A percentile compares a stretch with the other conserved stretches of the same genome.
phyloP scores from a whole-genome alignment of 1,140 invertebrate species.

The Brachystomella parvula region DNA sequence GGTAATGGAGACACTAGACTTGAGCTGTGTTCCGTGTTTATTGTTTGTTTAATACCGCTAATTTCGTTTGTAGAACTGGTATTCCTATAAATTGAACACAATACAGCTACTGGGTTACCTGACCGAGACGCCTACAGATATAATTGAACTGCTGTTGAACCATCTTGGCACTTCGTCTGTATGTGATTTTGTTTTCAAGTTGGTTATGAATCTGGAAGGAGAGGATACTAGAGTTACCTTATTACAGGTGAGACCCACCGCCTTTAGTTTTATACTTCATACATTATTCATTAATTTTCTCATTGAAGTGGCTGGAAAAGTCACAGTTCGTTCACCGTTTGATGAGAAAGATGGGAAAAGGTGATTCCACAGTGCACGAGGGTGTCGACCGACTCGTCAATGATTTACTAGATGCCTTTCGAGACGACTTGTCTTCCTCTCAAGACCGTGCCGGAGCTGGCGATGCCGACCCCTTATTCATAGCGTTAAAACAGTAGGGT shows the following conservation, averaged over 20 bases:
- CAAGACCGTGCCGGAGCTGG: constrained; percentile 27
- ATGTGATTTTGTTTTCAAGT: constrained; percentile 83
- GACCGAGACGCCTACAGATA: constrained; percentile 57
- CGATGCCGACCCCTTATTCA: constrained; percentile 32
- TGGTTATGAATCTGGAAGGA: constrained; percentile 76
- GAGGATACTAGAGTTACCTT: constrained; percentile 67
- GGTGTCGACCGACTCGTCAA: constrained; percentile 31
- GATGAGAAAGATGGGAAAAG: constrained; percentile 14
- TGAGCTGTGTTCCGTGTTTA: too few species aligned
- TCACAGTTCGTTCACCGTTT: constrained; percentile 18
- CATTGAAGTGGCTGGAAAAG: constrained; percentile 23
- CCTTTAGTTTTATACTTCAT: too few species aligned
- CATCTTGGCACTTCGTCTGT: constrained; percentile 91
- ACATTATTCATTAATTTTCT: too few species aligned
- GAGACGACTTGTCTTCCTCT: constrained; percentile 35
- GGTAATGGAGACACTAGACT: constrained; percentile 53
- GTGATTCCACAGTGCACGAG: constrained; percentile 10
- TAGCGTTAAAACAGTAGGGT: constrained; percentile 33
- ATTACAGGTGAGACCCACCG: constrained; percentile 57
- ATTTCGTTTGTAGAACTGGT: constrained; percentile 63
- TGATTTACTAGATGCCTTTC: constrained; percentile 37
- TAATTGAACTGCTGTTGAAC: constrained; percentile 72
- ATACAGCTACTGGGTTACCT: constrained; percentile 79
- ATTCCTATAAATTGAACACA: constrained; percentile 80
- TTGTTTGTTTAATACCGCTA: not conserved